Conservation (phyloP, 2,888 invertebrate genomes). For the Stenodera caucasica region DNA sequence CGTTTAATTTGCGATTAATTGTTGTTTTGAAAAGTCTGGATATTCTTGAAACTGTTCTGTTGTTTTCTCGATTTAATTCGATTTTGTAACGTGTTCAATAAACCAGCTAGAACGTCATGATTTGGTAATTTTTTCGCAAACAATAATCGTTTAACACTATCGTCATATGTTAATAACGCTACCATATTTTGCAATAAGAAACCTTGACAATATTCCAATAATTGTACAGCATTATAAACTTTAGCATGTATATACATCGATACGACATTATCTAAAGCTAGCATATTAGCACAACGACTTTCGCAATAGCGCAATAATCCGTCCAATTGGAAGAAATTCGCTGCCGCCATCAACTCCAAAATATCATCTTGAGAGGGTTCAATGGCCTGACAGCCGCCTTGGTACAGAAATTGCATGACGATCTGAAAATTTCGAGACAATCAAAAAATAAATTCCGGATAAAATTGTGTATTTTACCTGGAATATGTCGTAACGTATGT, state of each 20-base stretch:
- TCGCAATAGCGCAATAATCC: constrained; percentile 84
- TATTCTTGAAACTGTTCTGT: constrained; percentile 38
- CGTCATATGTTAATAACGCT: constrained; percentile 88
- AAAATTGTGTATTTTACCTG: constrained; percentile 62
- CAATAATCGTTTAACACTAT: constrained; percentile 82
- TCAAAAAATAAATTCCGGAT: neutral
- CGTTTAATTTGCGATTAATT: neutral
- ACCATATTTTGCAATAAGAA: constrained; percentile 91
- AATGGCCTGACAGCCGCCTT: constrained; percentile 80
- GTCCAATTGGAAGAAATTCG: constrained; percentile 88
- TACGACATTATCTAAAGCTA: constrained; percentile 86
- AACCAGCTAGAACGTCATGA: constrained; percentile 83
- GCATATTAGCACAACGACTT: constrained; percentile 79
- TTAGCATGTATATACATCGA: constrained; percentile 93
- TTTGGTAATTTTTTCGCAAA: constrained; percentile 89
- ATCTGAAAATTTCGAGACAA: constrained; percentile 60
- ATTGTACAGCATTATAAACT: constrained; percentile 85
- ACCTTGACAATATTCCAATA: constrained; percentile 88
- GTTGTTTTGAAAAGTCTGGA: constrained; percentile 34
- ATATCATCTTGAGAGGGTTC: constrained; percentile 80
- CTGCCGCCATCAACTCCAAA: constrained; percentile 86
- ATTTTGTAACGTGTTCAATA: constrained; percentile 78
- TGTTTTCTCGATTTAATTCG: constrained; percentile 69
- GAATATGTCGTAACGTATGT: constrained; percentile 90
- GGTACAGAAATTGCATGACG: constrained; percentile 92